Percentiles rank a stretch among this genome's conserved stretches.
phyloP scores from a whole-genome alignment of 1,140 invertebrate species.

The Sipha flava region DNA sequence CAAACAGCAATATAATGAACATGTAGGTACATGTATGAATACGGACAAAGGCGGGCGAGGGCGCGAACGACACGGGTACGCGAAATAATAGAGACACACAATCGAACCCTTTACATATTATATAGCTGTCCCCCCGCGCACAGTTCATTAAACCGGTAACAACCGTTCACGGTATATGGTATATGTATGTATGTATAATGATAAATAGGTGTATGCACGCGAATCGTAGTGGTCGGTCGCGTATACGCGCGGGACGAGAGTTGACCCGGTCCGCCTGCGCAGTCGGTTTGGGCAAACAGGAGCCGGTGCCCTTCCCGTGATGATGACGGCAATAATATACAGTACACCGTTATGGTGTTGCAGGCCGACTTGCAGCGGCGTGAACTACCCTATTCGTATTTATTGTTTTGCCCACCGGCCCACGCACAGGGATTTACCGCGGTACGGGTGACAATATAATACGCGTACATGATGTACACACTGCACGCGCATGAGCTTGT shows the following conservation, averaged over 20 bases:
- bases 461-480: background rate
- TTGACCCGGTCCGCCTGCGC: background rate
- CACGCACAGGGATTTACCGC: too few relatives aligned
- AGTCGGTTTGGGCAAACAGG: background rate
- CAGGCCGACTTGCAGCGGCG: too few relatives aligned
- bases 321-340: background rate
- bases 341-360: too few relatives aligned
- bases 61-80: background rate
- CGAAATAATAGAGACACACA: background rate
- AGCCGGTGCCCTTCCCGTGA: background rate
- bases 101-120: conserved; percentile 16
- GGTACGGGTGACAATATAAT: too few relatives aligned
- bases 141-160: conserved; percentile 23
- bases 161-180: background rate
- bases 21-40: too few relatives aligned
- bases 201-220: background rate
- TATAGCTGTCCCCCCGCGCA: background rate
- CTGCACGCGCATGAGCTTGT: background rate
- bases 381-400: too few relatives aligned
- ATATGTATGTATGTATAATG: background rate
- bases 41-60: background rate
- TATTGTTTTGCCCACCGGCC: too few relatives aligned
- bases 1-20: too few relatives aligned
- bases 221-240: background rate
- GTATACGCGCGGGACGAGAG: background rate